These are phyloP conservation scores for Aphis craccivora DNA, from an alignment of 1,140 invertebrate genomes.

Conservation along the genomic window DNA sequence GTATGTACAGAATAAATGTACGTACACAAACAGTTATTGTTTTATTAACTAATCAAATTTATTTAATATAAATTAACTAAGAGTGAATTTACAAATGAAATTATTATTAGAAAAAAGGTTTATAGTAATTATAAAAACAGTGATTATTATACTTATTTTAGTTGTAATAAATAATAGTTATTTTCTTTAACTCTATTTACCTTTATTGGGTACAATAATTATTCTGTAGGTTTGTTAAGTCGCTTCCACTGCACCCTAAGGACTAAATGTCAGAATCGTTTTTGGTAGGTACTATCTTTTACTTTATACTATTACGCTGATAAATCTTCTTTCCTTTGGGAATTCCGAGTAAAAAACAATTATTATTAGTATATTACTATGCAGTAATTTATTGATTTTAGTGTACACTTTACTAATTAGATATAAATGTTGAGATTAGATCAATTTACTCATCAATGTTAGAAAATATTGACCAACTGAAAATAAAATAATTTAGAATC, in stretches of 20 bases:
- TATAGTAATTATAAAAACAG: background rate
- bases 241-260: background rate
- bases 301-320: background rate
- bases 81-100: background rate
- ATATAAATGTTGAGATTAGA: background rate
- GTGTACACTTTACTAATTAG: background rate
- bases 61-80: background rate
- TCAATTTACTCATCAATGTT: background rate
- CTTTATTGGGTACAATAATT: background rate
- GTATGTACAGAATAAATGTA: too few relatives aligned
- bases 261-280: slow-evolving; percentile 23
- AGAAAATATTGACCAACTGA: background rate
- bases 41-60: background rate
- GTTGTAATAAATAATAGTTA: background rate
- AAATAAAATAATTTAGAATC: background rate
- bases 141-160: background rate
- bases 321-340: background rate
- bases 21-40: too few relatives aligned
- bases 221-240: background rate
- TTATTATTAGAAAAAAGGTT: background rate
- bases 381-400: background rate
- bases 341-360: background rate
- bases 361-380: background rate
- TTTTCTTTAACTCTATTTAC: background rate
- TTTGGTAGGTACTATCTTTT: background rate